Evolutionary conservation across 2,113 vertebrate genomes (phyloP).

Genomic region (Gambusia holbrooki): DNA sequence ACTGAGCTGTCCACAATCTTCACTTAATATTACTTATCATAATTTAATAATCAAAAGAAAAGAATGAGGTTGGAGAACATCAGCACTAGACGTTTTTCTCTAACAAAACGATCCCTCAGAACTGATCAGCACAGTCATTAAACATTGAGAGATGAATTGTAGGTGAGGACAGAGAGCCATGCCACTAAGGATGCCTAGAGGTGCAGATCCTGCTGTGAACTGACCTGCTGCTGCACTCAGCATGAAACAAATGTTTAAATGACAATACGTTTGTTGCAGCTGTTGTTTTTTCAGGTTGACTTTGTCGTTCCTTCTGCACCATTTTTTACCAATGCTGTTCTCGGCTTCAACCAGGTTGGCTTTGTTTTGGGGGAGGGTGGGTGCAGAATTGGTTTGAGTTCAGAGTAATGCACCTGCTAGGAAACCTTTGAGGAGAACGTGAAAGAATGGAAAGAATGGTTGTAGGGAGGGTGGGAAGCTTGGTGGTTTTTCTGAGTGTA

Average conservation of each 20-base stretch:
- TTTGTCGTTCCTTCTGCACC: slow-evolving; percentile 55
- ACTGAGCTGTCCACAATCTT: no score
- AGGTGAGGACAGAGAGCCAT: slow-evolving; percentile 9
- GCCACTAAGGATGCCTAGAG: not conserved
- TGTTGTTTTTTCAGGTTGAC: slow-evolving; percentile 81
- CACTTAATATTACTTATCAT: not conserved
- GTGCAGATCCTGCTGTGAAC: slow-evolving; percentile 44
- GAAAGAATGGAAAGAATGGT: slow-evolving; percentile 45
- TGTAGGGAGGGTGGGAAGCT: slow-evolving; percentile 29
- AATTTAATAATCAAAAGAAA: not conserved
- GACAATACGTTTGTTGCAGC: slow-evolving; percentile 72
- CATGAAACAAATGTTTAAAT: slow-evolving; percentile 72
- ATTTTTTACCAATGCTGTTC: slow-evolving; percentile 40
- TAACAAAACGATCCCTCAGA: not conserved
- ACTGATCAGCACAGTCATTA: not conserved
- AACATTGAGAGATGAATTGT: not conserved
- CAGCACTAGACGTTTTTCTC: not conserved
- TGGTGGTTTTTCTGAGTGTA: slow-evolving; percentile 37
- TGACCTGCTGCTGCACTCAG: slow-evolving; percentile 66
- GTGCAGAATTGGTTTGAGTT: slow-evolving; percentile 21
- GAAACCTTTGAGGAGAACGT: slow-evolving; percentile 41
- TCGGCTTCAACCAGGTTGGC: slow-evolving; percentile 40
- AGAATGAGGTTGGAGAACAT: not conserved
- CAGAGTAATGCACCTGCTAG: slow-evolving; percentile 74
- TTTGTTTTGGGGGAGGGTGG: slow-evolving; percentile 11